phyloP scores from a whole-genome alignment of 2,113 vertebrate species.

The Nothoprocta pentlandii region DNA sequence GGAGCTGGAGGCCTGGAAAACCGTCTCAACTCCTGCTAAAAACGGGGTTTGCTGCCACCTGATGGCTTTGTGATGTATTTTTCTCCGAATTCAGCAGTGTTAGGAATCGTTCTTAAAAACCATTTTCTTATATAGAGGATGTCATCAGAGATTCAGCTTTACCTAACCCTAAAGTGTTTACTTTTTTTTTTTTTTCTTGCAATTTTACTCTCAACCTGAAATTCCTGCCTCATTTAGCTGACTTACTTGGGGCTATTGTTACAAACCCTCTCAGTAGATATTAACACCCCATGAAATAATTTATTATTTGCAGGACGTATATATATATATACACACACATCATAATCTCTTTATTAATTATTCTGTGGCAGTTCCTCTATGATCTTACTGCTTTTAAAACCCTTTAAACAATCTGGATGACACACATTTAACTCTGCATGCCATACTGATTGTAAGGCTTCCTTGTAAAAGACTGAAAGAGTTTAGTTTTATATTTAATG shows the following conservation, averaged over 20 bases:
- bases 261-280: neutral
- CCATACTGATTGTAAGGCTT: neutral
- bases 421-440: neutral
- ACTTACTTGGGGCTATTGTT: neutral
- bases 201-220: neutral
- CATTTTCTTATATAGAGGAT: neutral
- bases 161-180: neutral
- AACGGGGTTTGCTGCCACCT: slow-evolving; percentile 80
- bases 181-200: neutral
- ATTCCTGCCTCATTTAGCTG: neutral
- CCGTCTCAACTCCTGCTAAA: neutral
- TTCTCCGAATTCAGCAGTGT: neutral
- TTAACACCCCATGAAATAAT: neutral
- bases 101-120: neutral
- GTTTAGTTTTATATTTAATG: neutral
- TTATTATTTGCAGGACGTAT: neutral
- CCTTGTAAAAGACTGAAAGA: neutral
- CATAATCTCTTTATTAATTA: neutral
- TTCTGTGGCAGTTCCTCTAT: neutral
- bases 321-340: neutral
- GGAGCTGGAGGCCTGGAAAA: neutral
- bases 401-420: neutral
- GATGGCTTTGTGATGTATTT: slow-evolving; percentile 59
- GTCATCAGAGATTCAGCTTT: neutral
- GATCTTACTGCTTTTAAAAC: neutral